Percentiles rank a stretch among this genome's conserved stretches.
Conservation (phyloP, 2,113 vertebrate genomes). For the Calyptommatus sinebrachiatus region DNA sequence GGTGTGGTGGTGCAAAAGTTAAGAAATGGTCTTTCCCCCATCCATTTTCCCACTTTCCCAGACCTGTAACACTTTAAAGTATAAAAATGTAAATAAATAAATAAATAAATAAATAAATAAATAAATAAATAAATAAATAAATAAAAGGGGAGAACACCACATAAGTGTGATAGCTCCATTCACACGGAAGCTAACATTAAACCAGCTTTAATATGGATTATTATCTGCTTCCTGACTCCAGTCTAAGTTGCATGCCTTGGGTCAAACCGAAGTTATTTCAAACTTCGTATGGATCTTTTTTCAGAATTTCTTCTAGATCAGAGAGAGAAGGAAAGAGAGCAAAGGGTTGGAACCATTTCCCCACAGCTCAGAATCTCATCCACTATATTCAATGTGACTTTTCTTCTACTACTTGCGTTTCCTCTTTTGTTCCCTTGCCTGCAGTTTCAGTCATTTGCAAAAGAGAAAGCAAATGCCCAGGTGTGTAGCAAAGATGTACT, state of each 20-base stretch:
- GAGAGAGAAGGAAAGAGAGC: neutral
- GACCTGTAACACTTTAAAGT: no score
- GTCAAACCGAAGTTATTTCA: neutral
- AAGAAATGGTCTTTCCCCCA: no score
- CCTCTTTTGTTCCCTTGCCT: neutral
- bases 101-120: no score
- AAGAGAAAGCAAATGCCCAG: neutral
- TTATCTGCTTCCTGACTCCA: no score
- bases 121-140: no score
- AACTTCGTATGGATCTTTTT: neutral
- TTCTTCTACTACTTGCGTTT: neutral
- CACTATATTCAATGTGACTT: neutral
- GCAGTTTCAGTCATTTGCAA: neutral
- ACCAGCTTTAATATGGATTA: no score
- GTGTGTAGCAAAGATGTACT: neutral
- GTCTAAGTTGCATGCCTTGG: neutral
- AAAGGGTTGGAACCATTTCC: neutral
- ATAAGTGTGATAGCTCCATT: constrained; percentile 62
- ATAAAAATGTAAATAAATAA: no score
- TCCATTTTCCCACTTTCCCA: constrained; percentile 36
- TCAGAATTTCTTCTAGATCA: neutral
- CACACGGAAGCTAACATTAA: accelerated
- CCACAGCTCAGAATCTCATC: neutral
- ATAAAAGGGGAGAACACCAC: no score
- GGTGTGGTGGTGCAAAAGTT: no score